phyloP scores from a whole-genome alignment of 2,113 vertebrate genomes.

The Lamprotornis superbus region DNA sequence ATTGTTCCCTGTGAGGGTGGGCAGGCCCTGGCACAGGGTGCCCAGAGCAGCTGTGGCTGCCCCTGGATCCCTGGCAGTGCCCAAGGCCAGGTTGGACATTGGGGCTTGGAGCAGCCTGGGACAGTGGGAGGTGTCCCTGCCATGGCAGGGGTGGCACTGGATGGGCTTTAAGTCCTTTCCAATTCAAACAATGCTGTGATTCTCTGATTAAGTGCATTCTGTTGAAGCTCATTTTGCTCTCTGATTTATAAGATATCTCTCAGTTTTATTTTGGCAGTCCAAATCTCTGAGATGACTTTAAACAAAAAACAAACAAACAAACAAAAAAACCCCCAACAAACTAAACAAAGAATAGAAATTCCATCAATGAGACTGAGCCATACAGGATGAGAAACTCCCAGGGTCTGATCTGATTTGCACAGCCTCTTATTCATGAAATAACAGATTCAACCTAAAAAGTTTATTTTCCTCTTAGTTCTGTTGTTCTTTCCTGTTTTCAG shows the following conservation, averaged over 20 bases:
- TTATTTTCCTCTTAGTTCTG: neutral
- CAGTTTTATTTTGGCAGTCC: neutral
- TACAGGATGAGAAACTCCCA: neutral
- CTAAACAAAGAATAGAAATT: neutral
- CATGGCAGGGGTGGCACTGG: neutral
- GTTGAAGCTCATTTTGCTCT: neutral
- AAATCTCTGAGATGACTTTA: neutral
- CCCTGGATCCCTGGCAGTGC: neutral
- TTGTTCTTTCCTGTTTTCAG: neutral
- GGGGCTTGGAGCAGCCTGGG: neutral
- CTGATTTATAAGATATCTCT: neutral
- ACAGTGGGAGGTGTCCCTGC: neutral
- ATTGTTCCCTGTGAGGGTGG: too few relatives aligned
- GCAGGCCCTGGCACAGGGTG: too few relatives aligned
- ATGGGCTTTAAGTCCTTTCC: fast-evolving
- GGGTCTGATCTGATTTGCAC: neutral
- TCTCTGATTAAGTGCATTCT: neutral
- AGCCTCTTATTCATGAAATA: neutral
- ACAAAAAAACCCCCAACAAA: too few relatives aligned
- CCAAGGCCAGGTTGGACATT: neutral
- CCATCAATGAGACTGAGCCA: neutral
- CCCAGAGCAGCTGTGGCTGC: too few relatives aligned
- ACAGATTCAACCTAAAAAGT: neutral
- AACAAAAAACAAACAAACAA: neutral
- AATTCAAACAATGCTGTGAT: neutral